Evolutionary conservation across 2,888 invertebrate species (phyloP), one percentile per base, ranked within the genome.

Genomic region (Microctonus brassicae): DNA sequence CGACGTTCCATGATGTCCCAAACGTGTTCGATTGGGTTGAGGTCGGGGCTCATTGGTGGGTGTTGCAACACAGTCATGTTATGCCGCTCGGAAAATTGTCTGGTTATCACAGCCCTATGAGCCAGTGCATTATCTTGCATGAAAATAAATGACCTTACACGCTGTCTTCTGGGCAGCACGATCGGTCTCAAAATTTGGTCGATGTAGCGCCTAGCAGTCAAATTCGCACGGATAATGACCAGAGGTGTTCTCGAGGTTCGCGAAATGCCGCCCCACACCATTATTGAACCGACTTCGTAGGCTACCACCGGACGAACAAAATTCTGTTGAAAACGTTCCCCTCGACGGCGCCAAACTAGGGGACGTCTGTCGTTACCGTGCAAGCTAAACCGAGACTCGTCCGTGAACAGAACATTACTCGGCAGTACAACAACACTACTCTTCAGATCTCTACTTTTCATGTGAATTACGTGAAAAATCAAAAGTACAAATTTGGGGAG

Each of bases 111-210:
- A 24, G 73, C 75, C n/a, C 34, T 53, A 17, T 75, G 74, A 42
- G 73, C 63, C 4, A 70, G 76, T 36, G 76, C 73, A 42, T 73
- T 76, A 47, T 75, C 73, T 7, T 74, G 76, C 73, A 75, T 72
- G 0, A 72, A 57, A 22, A 73, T 53, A 39, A 75, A 73, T 2
- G 22, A 1, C 52, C 36, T 2, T 10, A 36, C 10, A 36, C 11
- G 2, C 11, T 36, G 2, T 5, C 5, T 4, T 36, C 36, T 4
- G 13, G 65, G 62, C 36, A 75, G 47, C n/a, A 70, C 70, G 39
- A 39, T 10, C 24, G 70, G 70, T 34, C 17, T 17, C 11, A 73
- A 36, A 69, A 75, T 64, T 39, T 70, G 53, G 24, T 73, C 26
- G 5, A 71, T 55, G 36, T 75, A 73, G 4, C 75, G 55, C 9